Conservation (phyloP, 2,888 invertebrate genomes). For the Sphinx pinastri region DNA sequence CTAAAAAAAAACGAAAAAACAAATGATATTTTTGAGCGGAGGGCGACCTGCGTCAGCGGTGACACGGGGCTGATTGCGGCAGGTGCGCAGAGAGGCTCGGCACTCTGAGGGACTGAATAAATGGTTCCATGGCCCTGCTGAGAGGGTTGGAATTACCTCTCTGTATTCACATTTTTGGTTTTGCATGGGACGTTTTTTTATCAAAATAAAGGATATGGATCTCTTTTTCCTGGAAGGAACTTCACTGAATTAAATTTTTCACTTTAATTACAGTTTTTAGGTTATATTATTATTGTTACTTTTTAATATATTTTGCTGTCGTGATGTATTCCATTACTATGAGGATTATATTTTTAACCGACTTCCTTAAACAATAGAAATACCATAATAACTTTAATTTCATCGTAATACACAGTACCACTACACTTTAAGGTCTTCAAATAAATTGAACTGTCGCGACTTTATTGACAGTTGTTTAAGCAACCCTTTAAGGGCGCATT, state of each 20-base stretch:
- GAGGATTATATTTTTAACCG: too few relatives aligned
- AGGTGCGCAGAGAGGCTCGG: constrained; percentile 36
- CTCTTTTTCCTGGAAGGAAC: too few relatives aligned
- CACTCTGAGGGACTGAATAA: constrained; percentile 26
- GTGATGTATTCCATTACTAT: too few relatives aligned
- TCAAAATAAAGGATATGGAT: too few relatives aligned
- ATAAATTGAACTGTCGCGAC: not conserved
- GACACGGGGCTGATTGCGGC: constrained; percentile 57
- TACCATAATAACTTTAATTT: too few relatives aligned
- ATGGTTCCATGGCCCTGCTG: constrained; percentile 23
- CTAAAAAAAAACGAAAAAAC: constrained; percentile 32
- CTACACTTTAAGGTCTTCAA: not conserved
- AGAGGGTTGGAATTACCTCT: constrained; percentile 27
- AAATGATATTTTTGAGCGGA: constrained; percentile 40
- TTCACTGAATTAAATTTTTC: too few relatives aligned
- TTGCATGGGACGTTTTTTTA: not conserved
- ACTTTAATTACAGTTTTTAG: too few relatives aligned
- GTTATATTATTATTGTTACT: too few relatives aligned
- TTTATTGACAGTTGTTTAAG: not conserved
- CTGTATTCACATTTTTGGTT: not conserved
- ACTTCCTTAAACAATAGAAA: too few relatives aligned
- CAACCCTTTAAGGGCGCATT: constrained; percentile 1
- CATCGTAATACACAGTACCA: not conserved
- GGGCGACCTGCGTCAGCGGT: constrained; percentile 51
- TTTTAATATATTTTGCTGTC: too few relatives aligned